phyloP scores from a whole-genome alignment of 2,797 vertebrate species.

The Danio aesculapii region DNA sequence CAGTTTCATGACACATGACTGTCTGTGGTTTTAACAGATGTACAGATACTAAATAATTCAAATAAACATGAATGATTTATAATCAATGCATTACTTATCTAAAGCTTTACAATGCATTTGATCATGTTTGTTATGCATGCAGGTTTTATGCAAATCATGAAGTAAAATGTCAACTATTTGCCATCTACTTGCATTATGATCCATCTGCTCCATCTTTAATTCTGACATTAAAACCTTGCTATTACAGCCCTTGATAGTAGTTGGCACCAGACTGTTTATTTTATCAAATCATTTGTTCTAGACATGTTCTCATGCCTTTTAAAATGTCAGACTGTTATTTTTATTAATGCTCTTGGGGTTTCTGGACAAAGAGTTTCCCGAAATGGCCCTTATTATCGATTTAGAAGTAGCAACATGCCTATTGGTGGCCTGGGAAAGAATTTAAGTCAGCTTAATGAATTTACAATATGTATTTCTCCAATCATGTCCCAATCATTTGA shows the following conservation, averaged over 20 bases:
- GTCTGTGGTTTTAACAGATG: constrained; percentile 6
- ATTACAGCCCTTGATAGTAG: neutral
- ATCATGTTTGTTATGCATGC: neutral
- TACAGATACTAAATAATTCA: constrained; percentile 6
- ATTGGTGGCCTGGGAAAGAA: neutral
- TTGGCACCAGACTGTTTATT: neutral
- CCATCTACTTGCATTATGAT: neutral
- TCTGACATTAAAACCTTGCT: neutral
- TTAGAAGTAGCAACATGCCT: neutral
- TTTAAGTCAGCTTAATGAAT: constrained; percentile 2
- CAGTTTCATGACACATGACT: neutral
- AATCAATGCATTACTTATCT: neutral
- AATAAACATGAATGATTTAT: neutral
- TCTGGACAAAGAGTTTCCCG: constrained; percentile 21
- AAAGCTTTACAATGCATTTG: neutral
- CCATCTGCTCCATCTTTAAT: too few relatives aligned
- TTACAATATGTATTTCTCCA: neutral
- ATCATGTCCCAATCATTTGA: neutral
- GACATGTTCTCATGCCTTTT: constrained; percentile 32
- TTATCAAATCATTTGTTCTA: constrained; percentile 6
- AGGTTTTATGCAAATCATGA: neutral
- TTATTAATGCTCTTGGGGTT: constrained; percentile 20
- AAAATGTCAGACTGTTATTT: constrained; percentile 29
- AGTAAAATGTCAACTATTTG: neutral
- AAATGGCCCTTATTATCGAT: constrained; percentile 48